These are phyloP conservation scores for Pteromalus puparum DNA, from an alignment of 1,140 invertebrate genomes.

Conservation along the genomic window DNA sequence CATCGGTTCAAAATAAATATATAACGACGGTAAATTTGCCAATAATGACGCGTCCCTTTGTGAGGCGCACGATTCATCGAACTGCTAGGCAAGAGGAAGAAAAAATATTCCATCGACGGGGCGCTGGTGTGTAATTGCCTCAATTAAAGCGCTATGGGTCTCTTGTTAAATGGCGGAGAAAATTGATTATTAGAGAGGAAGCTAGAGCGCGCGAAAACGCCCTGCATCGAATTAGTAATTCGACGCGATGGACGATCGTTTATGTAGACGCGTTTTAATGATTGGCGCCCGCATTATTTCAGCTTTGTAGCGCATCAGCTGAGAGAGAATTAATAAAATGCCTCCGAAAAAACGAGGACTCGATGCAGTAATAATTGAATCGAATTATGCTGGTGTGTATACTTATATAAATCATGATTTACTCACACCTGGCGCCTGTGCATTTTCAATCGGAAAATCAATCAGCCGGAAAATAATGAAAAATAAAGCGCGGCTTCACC, in stretches of 20 bases:
- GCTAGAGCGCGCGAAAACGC: background rate
- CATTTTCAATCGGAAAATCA: background rate
- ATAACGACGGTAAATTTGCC: background rate
- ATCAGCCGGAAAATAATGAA: background rate
- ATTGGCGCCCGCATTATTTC: no score
- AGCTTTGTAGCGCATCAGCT: no score
- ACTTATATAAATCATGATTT: no score
- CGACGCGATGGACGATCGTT: background rate
- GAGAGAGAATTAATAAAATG: no score
- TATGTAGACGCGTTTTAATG: no score
- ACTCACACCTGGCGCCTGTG: no score
- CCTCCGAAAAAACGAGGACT: background rate
- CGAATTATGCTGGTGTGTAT: no score
- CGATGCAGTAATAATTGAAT: no score
- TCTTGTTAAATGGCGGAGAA: conserved; percentile 29
- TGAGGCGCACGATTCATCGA: background rate
- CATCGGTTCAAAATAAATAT: background rate
- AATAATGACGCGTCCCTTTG: background rate
- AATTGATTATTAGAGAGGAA: conserved; percentile 39
- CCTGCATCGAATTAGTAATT: conserved; percentile 16
- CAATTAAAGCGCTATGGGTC: conserved; percentile 24
- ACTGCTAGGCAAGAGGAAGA: background rate
- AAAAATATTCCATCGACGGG: background rate
- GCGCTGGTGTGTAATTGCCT: conserved; percentile 14
- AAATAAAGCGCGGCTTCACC: no score